Percentiles rank a stretch among this genome's conserved stretches.
These are phyloP conservation scores for Ceratosolen fusciceps DNA, from an alignment of 1,140 invertebrate species.

Conservation along the genomic window DNA sequence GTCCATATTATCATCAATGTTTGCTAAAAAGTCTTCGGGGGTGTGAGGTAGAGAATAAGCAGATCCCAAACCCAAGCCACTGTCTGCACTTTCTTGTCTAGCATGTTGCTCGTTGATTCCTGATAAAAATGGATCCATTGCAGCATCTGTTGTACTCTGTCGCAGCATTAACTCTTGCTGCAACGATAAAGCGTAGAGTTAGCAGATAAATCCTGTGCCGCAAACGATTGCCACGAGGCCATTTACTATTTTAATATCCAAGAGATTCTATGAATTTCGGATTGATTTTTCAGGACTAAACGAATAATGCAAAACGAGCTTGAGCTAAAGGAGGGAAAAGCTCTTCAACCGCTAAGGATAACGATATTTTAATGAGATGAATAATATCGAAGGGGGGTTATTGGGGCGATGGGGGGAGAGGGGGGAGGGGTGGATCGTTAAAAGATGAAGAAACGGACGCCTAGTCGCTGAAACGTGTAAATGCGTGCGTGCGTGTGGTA, in stretches of 20 bases:
- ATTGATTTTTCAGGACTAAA: background rate
- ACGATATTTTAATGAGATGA: background rate
- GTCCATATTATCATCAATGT: slow-evolving; percentile 91
- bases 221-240: background rate
- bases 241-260: background rate
- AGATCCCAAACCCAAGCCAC: slow-evolving; percentile 87
- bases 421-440: background rate
- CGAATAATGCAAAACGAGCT: background rate
- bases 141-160: slow-evolving; percentile 74
- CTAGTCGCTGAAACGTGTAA: too few species aligned
- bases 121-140: slow-evolving; percentile 86
- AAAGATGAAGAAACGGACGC: background rate
- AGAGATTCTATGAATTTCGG: slow-evolving; percentile 6
- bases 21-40: slow-evolving; percentile 90
- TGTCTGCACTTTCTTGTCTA: slow-evolving; percentile 93
- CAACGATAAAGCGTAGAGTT: slow-evolving; percentile 35
- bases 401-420: too few species aligned
- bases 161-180: slow-evolving; percentile 82
- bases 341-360: background rate
- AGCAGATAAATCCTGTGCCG: background rate
- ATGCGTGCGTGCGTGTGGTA: too few species aligned
- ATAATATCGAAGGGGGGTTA: background rate
- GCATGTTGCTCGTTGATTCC: slow-evolving; percentile 85
- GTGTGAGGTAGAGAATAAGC: slow-evolving; percentile 92
- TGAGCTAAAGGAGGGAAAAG: background rate